Base-by-base conservation (phyloP, 2,113 vertebrate species). In the Apaloderma vittatum region DNA sequence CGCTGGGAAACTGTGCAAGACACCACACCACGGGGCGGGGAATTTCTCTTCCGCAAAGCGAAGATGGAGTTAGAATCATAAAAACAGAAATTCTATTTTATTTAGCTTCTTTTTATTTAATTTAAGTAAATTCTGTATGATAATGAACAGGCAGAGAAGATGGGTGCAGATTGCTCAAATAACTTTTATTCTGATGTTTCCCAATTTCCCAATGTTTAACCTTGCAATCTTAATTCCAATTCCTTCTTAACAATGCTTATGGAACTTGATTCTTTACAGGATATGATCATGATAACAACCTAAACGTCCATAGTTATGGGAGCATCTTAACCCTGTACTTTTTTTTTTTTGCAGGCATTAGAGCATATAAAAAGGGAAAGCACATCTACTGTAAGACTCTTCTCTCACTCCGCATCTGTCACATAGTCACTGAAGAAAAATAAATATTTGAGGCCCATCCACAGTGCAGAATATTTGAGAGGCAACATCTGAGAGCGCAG, bases 401-500 rank as follows among this genome's bases (percentile, higher is more conserved):
- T 86, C 65, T 91, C 88, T 61, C 49, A 57, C 52, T 57, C 54
- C 15, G 51, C 36, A 57, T 86, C 75, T 89, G 87, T 78, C 67
- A 81, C 75, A 92, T 72, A 68, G 63, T 70, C 67, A 43, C 8
- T 17, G 11, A 79, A 83, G 45, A 70, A 65, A 72, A 13, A 72
- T 24, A 65, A 49, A 95, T 6, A 6, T 63, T 95, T 88, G 49
- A 81, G 91, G 57, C 54, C 63, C 45, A 61, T 94, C 79, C 92
- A 88, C 67, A 82, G 85, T 48, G 70, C 48, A 87, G 74, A 95
- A 90, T 93, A 95, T 77, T 94, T 96, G 40, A 94, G 40, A 94
- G 80, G 88, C 86, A 96, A 88, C 78, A 65, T 14, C n/a, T 94
- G 90, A 95, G 52, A 81, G 48, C 82, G 66, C 65, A 75, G 59